phyloP scores from a whole-genome alignment of 2,797 vertebrate species.

The Poeciliopsis paucimaculata region DNA sequence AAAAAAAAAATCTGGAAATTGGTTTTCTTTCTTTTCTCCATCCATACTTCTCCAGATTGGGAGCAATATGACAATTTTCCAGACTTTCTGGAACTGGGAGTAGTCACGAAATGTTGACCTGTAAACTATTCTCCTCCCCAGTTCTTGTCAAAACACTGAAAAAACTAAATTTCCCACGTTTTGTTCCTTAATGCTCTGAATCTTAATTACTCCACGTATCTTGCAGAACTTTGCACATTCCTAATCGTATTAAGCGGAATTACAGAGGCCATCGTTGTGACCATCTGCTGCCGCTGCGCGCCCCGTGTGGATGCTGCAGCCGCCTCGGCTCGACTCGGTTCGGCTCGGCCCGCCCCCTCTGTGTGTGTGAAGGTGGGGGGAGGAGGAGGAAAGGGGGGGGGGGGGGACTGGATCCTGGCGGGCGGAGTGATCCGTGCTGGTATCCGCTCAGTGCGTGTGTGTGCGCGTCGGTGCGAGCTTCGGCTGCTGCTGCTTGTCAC shows the following conservation, averaged over 20 bases:
- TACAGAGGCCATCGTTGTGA: constrained; percentile 52
- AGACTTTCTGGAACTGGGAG: neutral
- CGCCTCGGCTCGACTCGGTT: constrained; percentile 39
- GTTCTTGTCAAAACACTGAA: neutral
- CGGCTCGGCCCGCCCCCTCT: constrained; percentile 46
- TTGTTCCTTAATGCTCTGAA: neutral
- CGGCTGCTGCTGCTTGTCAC: constrained; percentile 87
- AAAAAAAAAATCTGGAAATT: neutral
- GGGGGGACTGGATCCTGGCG: constrained; percentile 61
- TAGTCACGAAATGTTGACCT: neutral
- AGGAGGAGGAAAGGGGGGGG: too few relatives aligned
- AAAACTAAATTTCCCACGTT: neutral
- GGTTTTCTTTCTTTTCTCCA: neutral
- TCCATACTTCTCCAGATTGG: neutral
- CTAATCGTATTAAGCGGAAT: constrained; percentile 74
- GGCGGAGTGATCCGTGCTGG: constrained; percentile 87
- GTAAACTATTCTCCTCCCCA: neutral
- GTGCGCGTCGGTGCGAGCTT: constrained; percentile 77
- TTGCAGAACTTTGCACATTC: constrained; percentile 62
- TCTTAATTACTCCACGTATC: constrained; percentile 5
- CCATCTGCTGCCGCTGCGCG: constrained; percentile 79
- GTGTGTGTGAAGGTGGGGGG: neutral
- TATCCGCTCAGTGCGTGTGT: constrained; percentile 47
- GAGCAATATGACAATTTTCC: neutral
- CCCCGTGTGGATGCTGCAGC: constrained; percentile 76